A percentile compares a stretch with the other conserved stretches of the same genome.
Evolutionary conservation across 2,113 vertebrate genomes (phyloP).

Genomic region (Sorex fumeus): DNA sequence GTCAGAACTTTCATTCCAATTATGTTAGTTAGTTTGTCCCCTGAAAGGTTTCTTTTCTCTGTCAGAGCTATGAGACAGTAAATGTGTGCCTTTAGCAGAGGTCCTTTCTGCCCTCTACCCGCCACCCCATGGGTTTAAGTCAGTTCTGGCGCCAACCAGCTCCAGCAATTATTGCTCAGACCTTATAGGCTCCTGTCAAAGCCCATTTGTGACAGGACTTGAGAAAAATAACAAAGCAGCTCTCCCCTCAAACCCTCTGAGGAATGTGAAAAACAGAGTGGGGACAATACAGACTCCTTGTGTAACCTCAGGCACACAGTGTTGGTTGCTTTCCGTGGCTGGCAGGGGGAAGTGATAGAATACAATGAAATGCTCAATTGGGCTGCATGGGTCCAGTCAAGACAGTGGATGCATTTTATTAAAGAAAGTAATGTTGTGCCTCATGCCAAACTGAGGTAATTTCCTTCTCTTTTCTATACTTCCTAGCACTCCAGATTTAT

Average conservation of each 20-base stretch:
- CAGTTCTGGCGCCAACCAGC: neutral
- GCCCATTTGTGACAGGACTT: conserved; percentile 64
- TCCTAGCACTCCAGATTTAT: conserved; percentile 88
- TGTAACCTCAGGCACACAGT: conserved; percentile 75
- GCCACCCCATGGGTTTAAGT: neutral
- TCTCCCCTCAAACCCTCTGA: neutral
- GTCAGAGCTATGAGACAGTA: neutral
- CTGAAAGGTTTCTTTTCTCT: neutral
- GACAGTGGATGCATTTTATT: conserved; percentile 90
- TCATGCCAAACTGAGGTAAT: conserved; percentile 89
- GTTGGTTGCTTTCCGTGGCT: conserved; percentile 72
- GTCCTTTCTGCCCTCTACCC: neutral
- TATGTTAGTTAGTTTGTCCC: neutral
- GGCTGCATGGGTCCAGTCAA: conserved; percentile 77
- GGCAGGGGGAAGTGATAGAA: conserved; percentile 78
- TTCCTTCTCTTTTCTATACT: conserved; percentile 89
- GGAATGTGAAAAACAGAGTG: conserved; percentile 64
- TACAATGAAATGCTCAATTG: conserved; percentile 85
- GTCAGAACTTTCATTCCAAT: neutral
- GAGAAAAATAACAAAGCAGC: conserved; percentile 77
- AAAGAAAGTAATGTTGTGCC: conserved; percentile 89
- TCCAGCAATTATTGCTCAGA: conserved; percentile 32
- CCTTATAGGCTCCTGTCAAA: conserved; percentile 63
- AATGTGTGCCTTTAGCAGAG: neutral
- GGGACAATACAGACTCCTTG: conserved; percentile 85